These are phyloP conservation scores for Dreissena polymorpha DNA, from an alignment of 1,140 invertebrate species.

Conservation along the genomic window DNA sequence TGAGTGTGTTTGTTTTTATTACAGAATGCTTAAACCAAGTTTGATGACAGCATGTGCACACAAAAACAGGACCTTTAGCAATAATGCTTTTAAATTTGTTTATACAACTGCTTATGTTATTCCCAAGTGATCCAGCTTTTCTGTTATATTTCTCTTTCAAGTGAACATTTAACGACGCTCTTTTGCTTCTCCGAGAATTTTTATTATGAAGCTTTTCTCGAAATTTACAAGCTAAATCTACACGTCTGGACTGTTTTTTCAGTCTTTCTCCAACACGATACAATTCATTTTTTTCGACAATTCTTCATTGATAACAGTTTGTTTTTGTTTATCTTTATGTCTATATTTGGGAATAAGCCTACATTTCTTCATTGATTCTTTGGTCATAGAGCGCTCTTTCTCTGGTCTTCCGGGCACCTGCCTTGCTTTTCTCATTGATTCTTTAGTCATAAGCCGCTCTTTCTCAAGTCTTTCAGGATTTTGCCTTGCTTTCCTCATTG, in stretches of 20 bases:
- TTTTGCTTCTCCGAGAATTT: too few species aligned
- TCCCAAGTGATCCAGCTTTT: conserved; percentile 6
- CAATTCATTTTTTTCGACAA: not conserved
- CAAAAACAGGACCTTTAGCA: conserved; percentile 27
- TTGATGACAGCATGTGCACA: conserved; percentile 36
- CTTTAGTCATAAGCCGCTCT: conserved; percentile 26
- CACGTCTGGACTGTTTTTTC: too few species aligned
- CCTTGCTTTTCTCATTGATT: conserved; percentile 23
- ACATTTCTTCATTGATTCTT: not conserved
- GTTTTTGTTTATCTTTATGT: conserved; percentile 9
- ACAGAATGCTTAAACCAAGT: conserved; percentile 25
- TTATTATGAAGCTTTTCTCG: too few species aligned
- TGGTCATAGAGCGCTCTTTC: not conserved
- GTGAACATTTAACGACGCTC: too few species aligned
- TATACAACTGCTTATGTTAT: conserved; percentile 14
- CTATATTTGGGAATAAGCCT: conserved; percentile 8
- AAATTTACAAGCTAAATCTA: too few species aligned
- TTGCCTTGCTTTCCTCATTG: conserved; percentile 42
- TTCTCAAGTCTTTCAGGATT: not conserved
- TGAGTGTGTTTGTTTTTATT: not conserved
- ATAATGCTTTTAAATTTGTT: conserved; percentile 30
- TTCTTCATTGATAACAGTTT: not conserved
- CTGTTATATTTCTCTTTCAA: not conserved
- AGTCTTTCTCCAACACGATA: too few species aligned
- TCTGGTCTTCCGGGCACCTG: not conserved